phyloP scores from a whole-genome alignment of 2,888 invertebrate genomes.

The Pardosa pseudoannulata region DNA sequence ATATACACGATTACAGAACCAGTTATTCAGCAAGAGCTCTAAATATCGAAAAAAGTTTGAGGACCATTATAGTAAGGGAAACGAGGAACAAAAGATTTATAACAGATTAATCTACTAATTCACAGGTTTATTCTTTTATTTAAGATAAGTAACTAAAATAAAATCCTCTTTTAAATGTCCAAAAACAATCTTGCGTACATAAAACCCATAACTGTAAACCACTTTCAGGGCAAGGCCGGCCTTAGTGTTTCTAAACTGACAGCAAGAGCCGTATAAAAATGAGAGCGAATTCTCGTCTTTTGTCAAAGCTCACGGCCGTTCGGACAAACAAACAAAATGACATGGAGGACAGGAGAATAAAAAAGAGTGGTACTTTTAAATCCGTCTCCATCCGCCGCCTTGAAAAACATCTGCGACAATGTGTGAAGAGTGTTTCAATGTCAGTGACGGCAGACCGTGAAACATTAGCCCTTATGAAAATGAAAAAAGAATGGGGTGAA shows the following conservation, averaged over 20 bases:
- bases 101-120: too few species aligned
- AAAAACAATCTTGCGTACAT: too few species aligned
- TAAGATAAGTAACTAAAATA: too few species aligned
- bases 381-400: conserved; percentile 30
- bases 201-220: background rate
- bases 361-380: background rate
- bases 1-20: too few species aligned
- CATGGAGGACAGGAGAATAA: background rate
- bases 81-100: too few species aligned
- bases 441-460: conserved; percentile 5
- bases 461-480: background rate
- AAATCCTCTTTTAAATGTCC: too few species aligned
- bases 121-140: too few species aligned
- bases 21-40: too few species aligned
- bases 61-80: too few species aligned
- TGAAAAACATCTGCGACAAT: conserved; percentile 26
- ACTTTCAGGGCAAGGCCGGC: background rate
- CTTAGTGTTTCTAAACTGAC: background rate
- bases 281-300: background rate
- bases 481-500: background rate
- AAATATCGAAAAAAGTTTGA: too few species aligned
- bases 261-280: background rate
- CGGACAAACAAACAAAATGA: conserved; percentile 2
- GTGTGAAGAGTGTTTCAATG: conserved; percentile 37
- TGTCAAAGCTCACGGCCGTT: conserved; percentile 8